Conservation (phyloP, 2,888 invertebrate species). For the Heteromurus nitidus region DNA sequence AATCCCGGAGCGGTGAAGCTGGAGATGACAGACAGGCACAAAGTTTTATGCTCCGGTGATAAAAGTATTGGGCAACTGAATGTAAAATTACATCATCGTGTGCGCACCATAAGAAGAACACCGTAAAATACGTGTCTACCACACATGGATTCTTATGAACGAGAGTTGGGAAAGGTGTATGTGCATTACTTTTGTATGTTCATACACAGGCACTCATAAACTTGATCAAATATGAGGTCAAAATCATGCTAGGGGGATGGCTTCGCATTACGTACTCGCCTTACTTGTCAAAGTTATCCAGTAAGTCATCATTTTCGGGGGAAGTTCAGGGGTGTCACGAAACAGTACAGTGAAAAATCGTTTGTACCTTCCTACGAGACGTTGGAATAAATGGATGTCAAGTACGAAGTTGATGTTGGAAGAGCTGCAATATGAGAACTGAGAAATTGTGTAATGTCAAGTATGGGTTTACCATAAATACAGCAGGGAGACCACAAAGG, state of each 20-base stretch:
- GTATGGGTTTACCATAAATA: constrained; percentile 2
- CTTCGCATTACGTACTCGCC: too few relatives aligned
- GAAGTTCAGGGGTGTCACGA: constrained; percentile 48
- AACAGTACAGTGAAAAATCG: constrained; percentile 46
- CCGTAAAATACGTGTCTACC: too few relatives aligned
- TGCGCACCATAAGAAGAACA: too few relatives aligned
- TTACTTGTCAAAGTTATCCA: too few relatives aligned
- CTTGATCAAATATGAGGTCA: too few relatives aligned
- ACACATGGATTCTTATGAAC: too few relatives aligned
- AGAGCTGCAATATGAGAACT: not conserved
- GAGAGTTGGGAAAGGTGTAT: too few relatives aligned
- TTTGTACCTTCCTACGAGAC: constrained; percentile 40
- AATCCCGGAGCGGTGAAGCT: not conserved
- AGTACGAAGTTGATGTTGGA: not conserved
- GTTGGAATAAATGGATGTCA: not conserved
- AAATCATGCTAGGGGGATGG: too few relatives aligned
- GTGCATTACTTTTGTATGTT: too few relatives aligned
- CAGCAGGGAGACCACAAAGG: not conserved
- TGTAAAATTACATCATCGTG: constrained; percentile 1
- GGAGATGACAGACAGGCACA: not conserved
- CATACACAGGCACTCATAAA: too few relatives aligned
- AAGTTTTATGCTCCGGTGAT: not conserved
- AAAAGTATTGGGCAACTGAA: not conserved
- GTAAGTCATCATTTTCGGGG: constrained; percentile 28
- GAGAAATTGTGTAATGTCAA: constrained; percentile 35